phyloP scores from a whole-genome alignment of 1,140 invertebrate species.

The Cotesia vestalis region DNA sequence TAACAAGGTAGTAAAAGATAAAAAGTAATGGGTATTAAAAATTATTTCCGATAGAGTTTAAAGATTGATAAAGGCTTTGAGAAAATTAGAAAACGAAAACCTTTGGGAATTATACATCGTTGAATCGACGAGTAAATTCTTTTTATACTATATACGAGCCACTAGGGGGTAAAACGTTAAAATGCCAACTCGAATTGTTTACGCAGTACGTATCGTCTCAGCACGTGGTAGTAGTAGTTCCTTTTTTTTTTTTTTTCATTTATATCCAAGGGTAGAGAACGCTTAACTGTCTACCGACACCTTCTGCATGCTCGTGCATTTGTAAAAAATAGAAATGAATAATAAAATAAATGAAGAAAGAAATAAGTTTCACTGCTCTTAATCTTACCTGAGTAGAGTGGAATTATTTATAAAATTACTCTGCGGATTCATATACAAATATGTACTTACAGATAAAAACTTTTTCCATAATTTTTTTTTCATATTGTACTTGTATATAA shows the following conservation, averaged over 20 bases:
- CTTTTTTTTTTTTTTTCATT: conserved; percentile 2
- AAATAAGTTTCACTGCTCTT: conserved; percentile 45
- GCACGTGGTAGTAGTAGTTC: neutral
- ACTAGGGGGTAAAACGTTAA: conserved; percentile 29
- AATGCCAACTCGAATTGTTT: conserved; percentile 36
- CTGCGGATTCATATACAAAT: conserved; percentile 27
- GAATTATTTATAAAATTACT: conserved; percentile 54
- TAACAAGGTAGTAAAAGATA: too few species aligned
- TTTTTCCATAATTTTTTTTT: conserved; percentile 37
- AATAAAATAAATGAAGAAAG: conserved; percentile 25
- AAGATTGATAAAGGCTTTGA: conserved; percentile 10
- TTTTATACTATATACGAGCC: conserved; percentile 25
- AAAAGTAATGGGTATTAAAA: too few species aligned
- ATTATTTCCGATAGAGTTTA: neutral
- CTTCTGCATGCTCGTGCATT: conserved; percentile 9
- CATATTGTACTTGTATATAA: neutral
- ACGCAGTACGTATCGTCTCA: conserved; percentile 15
- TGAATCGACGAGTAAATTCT: conserved; percentile 24
- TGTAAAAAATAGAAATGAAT: conserved; percentile 21
- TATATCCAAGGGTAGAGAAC: conserved; percentile 8
- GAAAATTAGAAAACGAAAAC: conserved; percentile 31
- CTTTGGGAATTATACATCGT: conserved; percentile 21
- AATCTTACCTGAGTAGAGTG: conserved; percentile 45
- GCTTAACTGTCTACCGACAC: conserved; percentile 4
- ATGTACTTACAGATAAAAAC: conserved; percentile 16